A percentile compares a stretch with the other conserved stretches of the same genome.
phyloP scores from a whole-genome alignment of 1,140 invertebrate genomes.

The Hylaeus volcanicus region DNA sequence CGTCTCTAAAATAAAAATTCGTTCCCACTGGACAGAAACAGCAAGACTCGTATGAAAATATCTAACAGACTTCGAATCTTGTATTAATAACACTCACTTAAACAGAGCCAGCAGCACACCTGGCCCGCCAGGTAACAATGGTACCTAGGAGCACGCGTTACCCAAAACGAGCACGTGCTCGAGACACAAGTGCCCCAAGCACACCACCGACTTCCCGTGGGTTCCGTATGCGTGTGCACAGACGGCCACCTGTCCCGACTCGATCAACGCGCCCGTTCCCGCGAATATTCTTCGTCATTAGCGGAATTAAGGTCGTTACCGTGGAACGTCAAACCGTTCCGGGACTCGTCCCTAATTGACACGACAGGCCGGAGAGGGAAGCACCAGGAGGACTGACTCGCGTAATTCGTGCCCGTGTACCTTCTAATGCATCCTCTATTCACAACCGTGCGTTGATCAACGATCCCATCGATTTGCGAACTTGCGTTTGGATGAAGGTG shows the following conservation, averaged over 20 bases:
- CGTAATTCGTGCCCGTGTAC: not conserved
- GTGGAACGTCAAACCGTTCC: slow-evolving; percentile 6
- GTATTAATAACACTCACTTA: too few species aligned
- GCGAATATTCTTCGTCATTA: slow-evolving; percentile 13
- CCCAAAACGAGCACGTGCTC: not conserved
- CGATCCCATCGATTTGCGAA: not conserved
- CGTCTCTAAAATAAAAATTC: too few species aligned
- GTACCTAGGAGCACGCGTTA: too few species aligned
- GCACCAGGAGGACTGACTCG: not conserved
- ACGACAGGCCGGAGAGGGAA: not conserved
- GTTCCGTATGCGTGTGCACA: not conserved
- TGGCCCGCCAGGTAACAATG: too few species aligned
- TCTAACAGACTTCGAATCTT: too few species aligned
- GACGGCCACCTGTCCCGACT: not conserved
- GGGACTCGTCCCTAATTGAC: slow-evolving; percentile 17
- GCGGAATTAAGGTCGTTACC: slow-evolving; percentile 27
- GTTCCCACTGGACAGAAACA: too few species aligned
- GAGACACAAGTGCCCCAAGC: not conserved
- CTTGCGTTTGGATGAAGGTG: too few species aligned
- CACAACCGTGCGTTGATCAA: not conserved
- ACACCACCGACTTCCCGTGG: not conserved
- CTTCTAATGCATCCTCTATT: slow-evolving; percentile 3
- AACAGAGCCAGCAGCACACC: too few species aligned
- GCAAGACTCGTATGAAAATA: too few species aligned
- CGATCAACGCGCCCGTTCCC: slow-evolving; percentile 5